Evolutionary conservation across 2,113 vertebrate genomes (phyloP).

Genomic region (Rhinogobius similis): DNA sequence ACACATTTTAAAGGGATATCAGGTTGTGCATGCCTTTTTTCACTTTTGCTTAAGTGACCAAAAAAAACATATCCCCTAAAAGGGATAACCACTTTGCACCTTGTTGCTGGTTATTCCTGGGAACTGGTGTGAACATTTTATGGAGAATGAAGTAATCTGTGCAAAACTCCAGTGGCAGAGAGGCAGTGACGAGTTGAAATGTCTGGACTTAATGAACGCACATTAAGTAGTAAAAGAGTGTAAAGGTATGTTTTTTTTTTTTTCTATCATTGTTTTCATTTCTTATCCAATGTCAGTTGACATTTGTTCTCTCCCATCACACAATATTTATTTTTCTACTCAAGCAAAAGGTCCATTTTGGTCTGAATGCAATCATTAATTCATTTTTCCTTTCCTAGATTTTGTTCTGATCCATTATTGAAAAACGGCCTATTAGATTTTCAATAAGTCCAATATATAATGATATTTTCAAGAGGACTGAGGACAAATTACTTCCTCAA

Average conservation of each 20-base stretch:
- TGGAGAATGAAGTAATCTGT: slow-evolving; percentile 51
- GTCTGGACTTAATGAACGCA: too few species aligned
- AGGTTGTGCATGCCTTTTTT: slow-evolving; percentile 47
- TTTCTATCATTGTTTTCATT: too few species aligned
- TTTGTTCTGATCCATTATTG: slow-evolving; percentile 57
- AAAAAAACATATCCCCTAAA: slow-evolving; percentile 51
- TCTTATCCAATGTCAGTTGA: slow-evolving; percentile 15
- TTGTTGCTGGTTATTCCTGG: slow-evolving; percentile 58
- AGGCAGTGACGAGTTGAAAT: slow-evolving; percentile 63
- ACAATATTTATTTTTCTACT: slow-evolving; percentile 34
- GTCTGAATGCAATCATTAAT: slow-evolving; percentile 60
- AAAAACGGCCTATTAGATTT: slow-evolving; percentile 14
- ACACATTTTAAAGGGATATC: not conserved
- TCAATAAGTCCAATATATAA: slow-evolving; percentile 11
- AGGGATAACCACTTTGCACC: slow-evolving; percentile 72
- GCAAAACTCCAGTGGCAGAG: slow-evolving; percentile 33
- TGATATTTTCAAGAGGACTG: slow-evolving; percentile 43
- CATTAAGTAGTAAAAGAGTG: too few species aligned
- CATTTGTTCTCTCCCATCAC: slow-evolving; percentile 28
- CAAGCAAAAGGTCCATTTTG: slow-evolving; percentile 40
- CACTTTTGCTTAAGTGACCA: slow-evolving; percentile 45
- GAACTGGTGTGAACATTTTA: slow-evolving; percentile 54
- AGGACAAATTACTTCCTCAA: slow-evolving; percentile 19
- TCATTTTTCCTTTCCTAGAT: slow-evolving; percentile 51
- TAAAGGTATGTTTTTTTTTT: slow-evolving; percentile 10